Percentiles rank a stretch among this genome's conserved stretches.
Evolutionary conservation across 1,140 invertebrate species (phyloP).

Genomic region (Araneus ventricosus): DNA sequence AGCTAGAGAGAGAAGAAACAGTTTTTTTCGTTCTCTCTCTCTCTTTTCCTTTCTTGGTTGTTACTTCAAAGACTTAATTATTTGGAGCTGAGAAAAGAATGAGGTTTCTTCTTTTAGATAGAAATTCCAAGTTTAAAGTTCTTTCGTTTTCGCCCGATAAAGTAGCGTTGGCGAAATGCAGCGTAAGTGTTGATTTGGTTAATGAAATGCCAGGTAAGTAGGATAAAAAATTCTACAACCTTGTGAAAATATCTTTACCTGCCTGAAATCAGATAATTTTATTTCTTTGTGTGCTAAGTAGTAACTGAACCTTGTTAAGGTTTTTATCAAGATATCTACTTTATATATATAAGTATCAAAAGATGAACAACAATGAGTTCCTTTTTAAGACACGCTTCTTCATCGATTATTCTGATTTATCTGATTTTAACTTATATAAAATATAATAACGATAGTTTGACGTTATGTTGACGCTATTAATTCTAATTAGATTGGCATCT

Average conservation of each 20-base stretch:
- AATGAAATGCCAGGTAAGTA: slow-evolving; percentile 39
- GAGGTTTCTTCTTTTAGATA: slow-evolving; percentile 16
- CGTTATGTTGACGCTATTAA: too few relatives aligned
- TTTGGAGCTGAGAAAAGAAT: slow-evolving; percentile 49
- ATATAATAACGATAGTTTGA: too few relatives aligned
- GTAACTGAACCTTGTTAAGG: too few relatives aligned
- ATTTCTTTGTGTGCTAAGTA: too few relatives aligned
- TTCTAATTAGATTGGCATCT: too few relatives aligned
- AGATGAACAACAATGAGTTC: too few relatives aligned
- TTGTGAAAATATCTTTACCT: neutral
- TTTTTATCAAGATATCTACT: too few relatives aligned
- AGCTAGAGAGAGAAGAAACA: slow-evolving; percentile 44
- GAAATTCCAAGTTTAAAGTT: slow-evolving; percentile 65
- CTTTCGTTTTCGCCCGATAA: slow-evolving; percentile 34
- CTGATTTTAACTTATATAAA: too few relatives aligned
- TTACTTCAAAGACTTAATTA: slow-evolving; percentile 67
- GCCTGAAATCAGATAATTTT: too few relatives aligned
- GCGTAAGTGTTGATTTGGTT: slow-evolving; percentile 62
- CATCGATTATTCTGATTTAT: too few relatives aligned
- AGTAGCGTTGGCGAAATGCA: slow-evolving; percentile 1
- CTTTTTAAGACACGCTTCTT: too few relatives aligned
- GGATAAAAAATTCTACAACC: neutral
- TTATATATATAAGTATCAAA: too few relatives aligned
- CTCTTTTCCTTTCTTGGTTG: neutral
- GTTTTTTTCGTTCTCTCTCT: slow-evolving; percentile 1